Percentiles rank a stretch among this genome's conserved stretches.
Evolutionary conservation across 2,888 invertebrate genomes (phyloP).

Genomic region (Dasypolia templi): DNA sequence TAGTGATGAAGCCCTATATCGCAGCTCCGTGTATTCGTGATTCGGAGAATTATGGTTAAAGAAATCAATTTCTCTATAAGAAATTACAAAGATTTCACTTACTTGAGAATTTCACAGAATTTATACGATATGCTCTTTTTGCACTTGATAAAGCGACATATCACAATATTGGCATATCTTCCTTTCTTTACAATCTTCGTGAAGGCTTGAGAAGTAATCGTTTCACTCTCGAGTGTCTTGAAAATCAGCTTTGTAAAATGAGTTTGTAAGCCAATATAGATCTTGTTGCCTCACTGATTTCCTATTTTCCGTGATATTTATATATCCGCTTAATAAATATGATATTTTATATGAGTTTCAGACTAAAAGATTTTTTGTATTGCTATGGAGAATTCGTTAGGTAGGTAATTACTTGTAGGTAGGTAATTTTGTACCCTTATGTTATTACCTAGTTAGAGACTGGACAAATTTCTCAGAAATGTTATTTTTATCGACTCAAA

Average conservation of each 20-base stretch:
- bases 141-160: neutral
- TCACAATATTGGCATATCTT: neutral
- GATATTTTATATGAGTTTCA: neutral
- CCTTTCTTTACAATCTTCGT: neutral
- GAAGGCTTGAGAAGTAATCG: constrained; percentile 35
- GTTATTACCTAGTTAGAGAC: neutral
- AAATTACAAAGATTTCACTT: no score
- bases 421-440: neutral
- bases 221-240: constrained; percentile 20
- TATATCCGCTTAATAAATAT: constrained; percentile 5
- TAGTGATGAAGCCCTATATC: no score
- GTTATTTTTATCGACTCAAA: neutral
- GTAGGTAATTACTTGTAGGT: neutral
- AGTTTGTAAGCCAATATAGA: constrained; percentile 53
- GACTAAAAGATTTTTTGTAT: neutral
- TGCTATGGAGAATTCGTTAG: neutral
- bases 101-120: no score
- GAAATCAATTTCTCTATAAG: no score
- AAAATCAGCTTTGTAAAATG: constrained; percentile 51
- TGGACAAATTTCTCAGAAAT: neutral
- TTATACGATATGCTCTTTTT: neutral
- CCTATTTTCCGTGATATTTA: neutral
- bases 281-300: constrained; percentile 30
- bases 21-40: no score
- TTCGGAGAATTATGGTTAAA: no score